These are phyloP conservation scores for Riparia riparia DNA, from an alignment of 2,113 vertebrate genomes.

Conservation along the genomic window DNA sequence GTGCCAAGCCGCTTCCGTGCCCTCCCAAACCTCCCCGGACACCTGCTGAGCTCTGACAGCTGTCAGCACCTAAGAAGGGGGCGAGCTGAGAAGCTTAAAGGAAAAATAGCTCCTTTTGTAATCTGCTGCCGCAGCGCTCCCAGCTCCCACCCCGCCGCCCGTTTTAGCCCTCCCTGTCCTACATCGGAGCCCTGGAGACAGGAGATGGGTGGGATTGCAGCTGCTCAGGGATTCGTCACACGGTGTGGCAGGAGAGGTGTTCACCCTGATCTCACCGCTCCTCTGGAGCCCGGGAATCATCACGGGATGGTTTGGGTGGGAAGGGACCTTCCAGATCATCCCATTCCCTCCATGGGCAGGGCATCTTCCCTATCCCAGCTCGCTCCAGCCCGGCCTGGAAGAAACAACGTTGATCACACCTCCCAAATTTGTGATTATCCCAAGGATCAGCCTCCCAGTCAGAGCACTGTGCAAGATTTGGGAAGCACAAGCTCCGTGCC, in stretches of 20 bases:
- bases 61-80: neutral
- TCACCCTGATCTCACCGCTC: neutral
- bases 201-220: rapidly evolving
- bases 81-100: neutral
- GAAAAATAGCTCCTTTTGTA: neutral
- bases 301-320: neutral
- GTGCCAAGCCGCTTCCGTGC: neutral
- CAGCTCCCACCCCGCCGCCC: neutral
- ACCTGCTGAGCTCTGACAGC: neutral
- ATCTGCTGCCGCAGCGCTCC: neutral
- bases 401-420: neutral
- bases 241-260: neutral
- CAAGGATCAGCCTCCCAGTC: neutral
- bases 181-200: neutral
- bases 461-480: neutral
- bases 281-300: neutral
- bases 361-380: neutral
- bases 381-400: neutral
- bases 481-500: rapidly evolving
- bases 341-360: neutral
- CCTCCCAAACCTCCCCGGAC: neutral
- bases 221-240: neutral
- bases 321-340: neutral
- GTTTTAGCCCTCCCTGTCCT: neutral
- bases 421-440: rapidly evolving